Evolutionary conservation across 2,113 vertebrate species (phyloP), one percentile per base, ranked within the genome.

Genomic region (Menura novaehollandiae): DNA sequence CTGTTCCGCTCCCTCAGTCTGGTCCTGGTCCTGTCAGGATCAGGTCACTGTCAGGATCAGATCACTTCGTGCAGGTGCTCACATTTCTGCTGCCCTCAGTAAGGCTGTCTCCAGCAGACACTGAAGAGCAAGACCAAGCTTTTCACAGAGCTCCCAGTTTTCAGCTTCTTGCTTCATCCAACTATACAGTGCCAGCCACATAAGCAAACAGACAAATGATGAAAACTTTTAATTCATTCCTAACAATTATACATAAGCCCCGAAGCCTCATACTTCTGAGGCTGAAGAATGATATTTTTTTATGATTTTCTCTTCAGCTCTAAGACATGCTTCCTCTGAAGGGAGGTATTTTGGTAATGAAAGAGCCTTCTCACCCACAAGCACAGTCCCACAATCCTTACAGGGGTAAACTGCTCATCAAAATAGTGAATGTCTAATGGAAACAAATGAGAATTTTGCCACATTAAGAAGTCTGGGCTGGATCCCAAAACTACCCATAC

Each of bases 201-300:
- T 4, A 84, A 62, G 37, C 22, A 46, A 84, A 74, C 2, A 12
- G 35, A 13, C 62, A 72, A 30, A 6, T 33, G 16, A 78, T 35
- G 9, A 59, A 85, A 87, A 52, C 9, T 39, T 85, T 2, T 35
- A 33, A 72, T 64, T 44, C 13, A 47, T 41, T 82, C 35, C 47
- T 64, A 89, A 52, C 23, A n/a, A 39, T 41, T 10, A 41, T 7
- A 27, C 0, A 0, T 24, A 72, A 89, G 64, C 0, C 20, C 11
- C 15, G 4, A 77, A 87, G 10, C 13, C 11, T 52, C 44, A 26
- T 10, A 16, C 10, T 88, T 68, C 39, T 69, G 30, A 63, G 15
- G 20, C 13, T 69, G 35, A 84, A 41, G 22, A 86, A 68, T 20
- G 3, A 35, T 4, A 7, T 24, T 39, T 32, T 64, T 52, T 24